These are phyloP conservation scores for Diogma glabrata DNA, from an alignment of 2,888 invertebrate genomes.

Conservation along the genomic window DNA sequence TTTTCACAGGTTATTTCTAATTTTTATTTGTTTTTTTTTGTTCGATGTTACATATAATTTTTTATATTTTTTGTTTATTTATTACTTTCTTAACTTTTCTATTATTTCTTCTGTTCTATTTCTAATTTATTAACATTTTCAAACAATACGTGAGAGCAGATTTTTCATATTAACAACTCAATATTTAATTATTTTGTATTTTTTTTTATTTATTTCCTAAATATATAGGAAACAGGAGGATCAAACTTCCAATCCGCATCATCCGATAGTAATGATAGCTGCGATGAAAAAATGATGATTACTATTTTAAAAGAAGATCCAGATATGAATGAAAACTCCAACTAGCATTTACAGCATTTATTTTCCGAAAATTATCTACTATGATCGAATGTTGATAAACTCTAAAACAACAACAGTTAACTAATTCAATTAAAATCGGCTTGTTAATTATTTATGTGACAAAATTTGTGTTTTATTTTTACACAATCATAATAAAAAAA, in stretches of 20 bases:
- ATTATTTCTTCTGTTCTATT: background rate
- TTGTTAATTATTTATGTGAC: no score
- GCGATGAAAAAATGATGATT: conserved; percentile 62
- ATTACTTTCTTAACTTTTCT: background rate
- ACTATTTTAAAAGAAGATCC: conserved; percentile 18
- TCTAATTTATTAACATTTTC: no score
- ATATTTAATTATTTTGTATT: no score
- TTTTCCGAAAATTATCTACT: no score
- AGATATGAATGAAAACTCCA: conserved; percentile 35
- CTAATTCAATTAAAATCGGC: no score
- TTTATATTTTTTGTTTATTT: background rate
- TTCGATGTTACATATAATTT: background rate
- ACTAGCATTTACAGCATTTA: conserved; percentile 28
- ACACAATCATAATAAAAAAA: no score
- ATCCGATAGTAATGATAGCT: conserved; percentile 58
- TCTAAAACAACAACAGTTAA: no score
- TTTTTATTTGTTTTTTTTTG: conserved; percentile 9
- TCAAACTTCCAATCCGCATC: conserved; percentile 56
- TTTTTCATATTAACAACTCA: no score
- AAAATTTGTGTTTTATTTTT: no score
- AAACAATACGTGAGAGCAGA: no score
- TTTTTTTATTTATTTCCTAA: no score
- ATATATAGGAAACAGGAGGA: conserved; percentile 55
- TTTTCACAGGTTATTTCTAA: conserved; percentile 34
- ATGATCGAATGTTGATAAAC: no score